A percentile compares a stretch with the other conserved stretches of the same genome.
phyloP scores from a whole-genome alignment of 2,797 vertebrate species.

The Poecilia velifera region DNA sequence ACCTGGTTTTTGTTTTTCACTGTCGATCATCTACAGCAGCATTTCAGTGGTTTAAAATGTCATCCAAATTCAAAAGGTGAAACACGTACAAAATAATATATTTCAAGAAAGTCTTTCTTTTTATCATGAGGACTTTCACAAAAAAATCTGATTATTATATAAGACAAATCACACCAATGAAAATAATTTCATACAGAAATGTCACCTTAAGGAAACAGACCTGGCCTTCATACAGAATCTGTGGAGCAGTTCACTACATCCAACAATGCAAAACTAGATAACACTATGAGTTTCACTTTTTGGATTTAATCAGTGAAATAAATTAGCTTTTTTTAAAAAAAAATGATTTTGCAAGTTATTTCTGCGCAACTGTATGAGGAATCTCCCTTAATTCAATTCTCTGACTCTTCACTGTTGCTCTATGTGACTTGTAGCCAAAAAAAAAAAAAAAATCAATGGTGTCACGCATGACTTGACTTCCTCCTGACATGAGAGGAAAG shows the following conservation, averaged over 20 bases:
- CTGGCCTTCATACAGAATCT: not conserved
- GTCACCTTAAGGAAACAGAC: not conserved
- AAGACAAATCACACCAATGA: too few relatives aligned
- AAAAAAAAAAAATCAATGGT: conserved; percentile 12
- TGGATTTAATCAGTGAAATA: not conserved
- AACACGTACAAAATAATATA: too few relatives aligned
- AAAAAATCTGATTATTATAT: too few relatives aligned
- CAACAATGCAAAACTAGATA: not conserved
- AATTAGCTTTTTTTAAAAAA: not conserved
- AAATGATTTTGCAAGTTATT: not conserved
- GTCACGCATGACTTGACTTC: conserved; percentile 9
- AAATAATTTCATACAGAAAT: too few relatives aligned
- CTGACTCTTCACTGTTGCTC: not conserved
- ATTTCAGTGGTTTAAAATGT: not conserved
- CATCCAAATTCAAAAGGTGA: too few relatives aligned
- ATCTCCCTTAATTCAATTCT: not conserved
- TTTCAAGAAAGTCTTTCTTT: too few relatives aligned
- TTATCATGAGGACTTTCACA: too few relatives aligned
- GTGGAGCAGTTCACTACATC: not conserved
- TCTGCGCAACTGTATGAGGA: not conserved
- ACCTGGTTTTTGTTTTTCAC: not conserved
- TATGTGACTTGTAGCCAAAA: conserved; percentile 6
- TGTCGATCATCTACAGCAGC: not conserved
- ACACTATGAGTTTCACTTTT: not conserved
- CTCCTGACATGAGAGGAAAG: conserved; percentile 40